Percentiles rank a stretch among this genome's conserved stretches.
phyloP scores from a whole-genome alignment of 2,888 invertebrate species.

The Byasa hedistus region DNA sequence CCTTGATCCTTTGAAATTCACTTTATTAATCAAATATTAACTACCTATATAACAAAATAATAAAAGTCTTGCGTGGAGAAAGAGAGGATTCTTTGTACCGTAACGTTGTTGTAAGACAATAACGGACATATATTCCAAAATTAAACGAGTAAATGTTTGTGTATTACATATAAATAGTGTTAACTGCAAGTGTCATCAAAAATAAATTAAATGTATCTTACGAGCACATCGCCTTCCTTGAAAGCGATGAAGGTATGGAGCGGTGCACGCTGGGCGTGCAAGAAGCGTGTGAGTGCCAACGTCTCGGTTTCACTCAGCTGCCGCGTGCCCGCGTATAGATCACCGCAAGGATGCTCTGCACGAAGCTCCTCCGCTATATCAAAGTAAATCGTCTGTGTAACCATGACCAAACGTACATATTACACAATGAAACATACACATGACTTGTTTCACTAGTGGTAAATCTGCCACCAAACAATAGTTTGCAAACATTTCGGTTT shows the following conservation, averaged over 20 bases:
- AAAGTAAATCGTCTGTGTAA: neutral
- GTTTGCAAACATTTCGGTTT: too few species aligned
- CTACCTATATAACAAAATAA: too few species aligned
- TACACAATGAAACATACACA: too few species aligned
- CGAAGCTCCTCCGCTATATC: slow-evolving; percentile 60
- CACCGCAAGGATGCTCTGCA: slow-evolving; percentile 65
- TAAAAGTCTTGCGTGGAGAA: too few species aligned
- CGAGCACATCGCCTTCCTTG: slow-evolving; percentile 69
- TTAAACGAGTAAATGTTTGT: neutral
- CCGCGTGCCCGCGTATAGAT: slow-evolving; percentile 59
- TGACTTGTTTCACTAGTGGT: too few species aligned
- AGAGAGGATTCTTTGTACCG: too few species aligned
- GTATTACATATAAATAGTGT: neutral
- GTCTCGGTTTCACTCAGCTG: slow-evolving; percentile 72
- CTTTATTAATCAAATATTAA: too few species aligned
- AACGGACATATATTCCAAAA: too few species aligned
- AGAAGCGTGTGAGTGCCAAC: slow-evolving; percentile 54
- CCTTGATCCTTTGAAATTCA: too few species aligned
- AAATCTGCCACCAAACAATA: too few species aligned
- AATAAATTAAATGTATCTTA: slow-evolving; percentile 37
- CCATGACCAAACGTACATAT: too few species aligned
- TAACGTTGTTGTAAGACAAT: too few species aligned
- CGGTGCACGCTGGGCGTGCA: slow-evolving; percentile 49
- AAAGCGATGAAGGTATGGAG: slow-evolving; percentile 63
- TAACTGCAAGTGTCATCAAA: neutral